Evolutionary conservation across 2,888 invertebrate species (phyloP).

Genomic region (Macrophya alboannulata): DNA sequence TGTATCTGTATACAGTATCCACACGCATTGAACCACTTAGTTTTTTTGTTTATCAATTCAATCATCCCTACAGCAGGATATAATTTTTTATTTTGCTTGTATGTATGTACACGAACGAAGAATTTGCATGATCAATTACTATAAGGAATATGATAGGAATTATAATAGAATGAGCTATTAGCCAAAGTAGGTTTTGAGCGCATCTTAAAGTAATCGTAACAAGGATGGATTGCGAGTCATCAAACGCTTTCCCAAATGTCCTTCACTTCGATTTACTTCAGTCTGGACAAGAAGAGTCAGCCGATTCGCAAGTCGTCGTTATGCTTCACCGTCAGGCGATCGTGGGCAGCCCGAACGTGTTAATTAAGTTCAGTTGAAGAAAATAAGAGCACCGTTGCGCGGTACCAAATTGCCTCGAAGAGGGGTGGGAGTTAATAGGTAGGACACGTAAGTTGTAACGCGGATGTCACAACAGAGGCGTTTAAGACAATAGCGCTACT

Average conservation of each 20-base stretch:
- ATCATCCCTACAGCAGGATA: background rate
- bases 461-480: conserved; percentile 56
- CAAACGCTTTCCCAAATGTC: conserved; percentile 28
- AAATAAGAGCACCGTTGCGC: conserved; percentile 54
- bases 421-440: conserved; percentile 53
- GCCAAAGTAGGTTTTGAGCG: background rate
- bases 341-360: conserved; percentile 55
- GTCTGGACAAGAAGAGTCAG: conserved; percentile 26
- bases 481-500: conserved; percentile 54
- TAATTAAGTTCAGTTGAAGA: conserved; percentile 56
- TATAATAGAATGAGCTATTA: background rate
- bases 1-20: background rate
- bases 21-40: background rate
- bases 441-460: conserved; percentile 53
- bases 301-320: conserved; percentile 44
- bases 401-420: conserved; percentile 49
- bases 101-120: background rate
- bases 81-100: background rate
- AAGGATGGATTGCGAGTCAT: conserved; percentile 14
- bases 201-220: background rate
- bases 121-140: background rate
- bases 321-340: conserved; percentile 45
- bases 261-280: conserved; percentile 39
- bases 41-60: background rate
- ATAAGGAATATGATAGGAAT: background rate